A percentile compares a stretch with the other conserved stretches of the same genome.
phyloP scores from a whole-genome alignment of 2,797 vertebrate species.

The Emys orbicularis region DNA sequence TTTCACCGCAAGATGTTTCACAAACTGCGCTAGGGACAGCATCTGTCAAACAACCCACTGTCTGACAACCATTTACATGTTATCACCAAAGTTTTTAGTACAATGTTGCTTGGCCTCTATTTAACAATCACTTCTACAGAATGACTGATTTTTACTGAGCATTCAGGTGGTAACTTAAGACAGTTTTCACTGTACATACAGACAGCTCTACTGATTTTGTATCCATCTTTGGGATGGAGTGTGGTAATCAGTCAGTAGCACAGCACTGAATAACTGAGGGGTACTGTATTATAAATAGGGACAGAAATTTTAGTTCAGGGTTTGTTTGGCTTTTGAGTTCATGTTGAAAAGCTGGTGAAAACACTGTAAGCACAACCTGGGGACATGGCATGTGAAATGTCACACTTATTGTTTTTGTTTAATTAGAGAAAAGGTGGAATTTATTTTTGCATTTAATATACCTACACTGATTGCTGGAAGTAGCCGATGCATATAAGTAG shows the following conservation, averaged over 20 bases:
- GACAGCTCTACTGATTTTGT: not conserved
- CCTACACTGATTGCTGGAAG: not conserved
- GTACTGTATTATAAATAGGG: not conserved
- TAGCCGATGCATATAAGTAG: not conserved
- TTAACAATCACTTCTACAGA: not conserved
- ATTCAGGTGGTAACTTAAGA: not conserved
- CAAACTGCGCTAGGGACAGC: not conserved
- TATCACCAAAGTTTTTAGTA: not conserved
- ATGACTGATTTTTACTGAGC: not conserved
- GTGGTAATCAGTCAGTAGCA: not conserved
- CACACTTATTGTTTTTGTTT: not conserved
- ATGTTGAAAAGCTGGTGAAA: not conserved
- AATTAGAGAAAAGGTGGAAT: slow-evolving; percentile 1
- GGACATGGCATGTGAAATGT: not conserved
- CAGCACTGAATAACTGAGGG: not conserved
- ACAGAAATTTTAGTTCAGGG: not conserved
- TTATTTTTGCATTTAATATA: not conserved
- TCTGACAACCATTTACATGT: not conserved
- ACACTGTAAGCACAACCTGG: not conserved
- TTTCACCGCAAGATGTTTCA: not conserved
- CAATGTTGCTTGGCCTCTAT: not conserved
- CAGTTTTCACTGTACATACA: not conserved
- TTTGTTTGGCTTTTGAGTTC: not conserved
- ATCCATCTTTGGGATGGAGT: not conserved
- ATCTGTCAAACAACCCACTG: not conserved